A percentile compares a stretch with the other conserved stretches of the same genome.
These are phyloP conservation scores for Astreopora myriophthalma DNA, from an alignment of 64 coral and sea anemone genomes.

Conservation along the genomic window DNA sequence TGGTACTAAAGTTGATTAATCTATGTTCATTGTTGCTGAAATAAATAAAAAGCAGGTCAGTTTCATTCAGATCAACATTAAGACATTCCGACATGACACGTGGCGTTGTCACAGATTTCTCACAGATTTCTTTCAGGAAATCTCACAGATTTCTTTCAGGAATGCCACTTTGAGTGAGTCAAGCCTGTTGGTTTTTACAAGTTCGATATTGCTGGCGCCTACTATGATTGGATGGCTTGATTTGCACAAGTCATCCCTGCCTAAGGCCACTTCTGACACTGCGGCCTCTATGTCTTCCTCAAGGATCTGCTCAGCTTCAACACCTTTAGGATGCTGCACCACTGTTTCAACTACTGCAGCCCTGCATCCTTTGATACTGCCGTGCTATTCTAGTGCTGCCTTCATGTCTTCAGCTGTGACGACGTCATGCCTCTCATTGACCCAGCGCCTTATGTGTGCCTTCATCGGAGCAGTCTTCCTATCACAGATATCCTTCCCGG, in stretches of 20 bases:
- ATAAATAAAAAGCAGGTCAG: background rate
- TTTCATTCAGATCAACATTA: background rate
- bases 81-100: background rate
- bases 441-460: slow-evolving; percentile 31
- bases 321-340: background rate
- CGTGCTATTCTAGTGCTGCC: slow-evolving; percentile 34
- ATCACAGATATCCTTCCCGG: background rate
- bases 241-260: slow-evolving; percentile 3
- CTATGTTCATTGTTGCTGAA: background rate
- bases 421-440: slow-evolving; percentile 43
- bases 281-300: slow-evolving; percentile 25
- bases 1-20: background rate
- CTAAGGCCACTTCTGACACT: background rate
- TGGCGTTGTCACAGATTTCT: background rate
- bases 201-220: background rate
- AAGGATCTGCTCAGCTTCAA: background rate
- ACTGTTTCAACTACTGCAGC: slow-evolving; percentile 13
- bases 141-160: background rate
- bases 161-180: background rate
- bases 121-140: background rate
- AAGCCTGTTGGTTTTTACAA: background rate
- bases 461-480: slow-evolving; percentile 51
- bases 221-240: slow-evolving; percentile 39
- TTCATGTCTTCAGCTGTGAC: slow-evolving; percentile 9
- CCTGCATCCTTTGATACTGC: slow-evolving; percentile 23